Percentiles rank a stretch among this genome's conserved stretches.
phyloP scores from a whole-genome alignment of 2,888 invertebrate species.

The Drosophila histrio region DNA sequence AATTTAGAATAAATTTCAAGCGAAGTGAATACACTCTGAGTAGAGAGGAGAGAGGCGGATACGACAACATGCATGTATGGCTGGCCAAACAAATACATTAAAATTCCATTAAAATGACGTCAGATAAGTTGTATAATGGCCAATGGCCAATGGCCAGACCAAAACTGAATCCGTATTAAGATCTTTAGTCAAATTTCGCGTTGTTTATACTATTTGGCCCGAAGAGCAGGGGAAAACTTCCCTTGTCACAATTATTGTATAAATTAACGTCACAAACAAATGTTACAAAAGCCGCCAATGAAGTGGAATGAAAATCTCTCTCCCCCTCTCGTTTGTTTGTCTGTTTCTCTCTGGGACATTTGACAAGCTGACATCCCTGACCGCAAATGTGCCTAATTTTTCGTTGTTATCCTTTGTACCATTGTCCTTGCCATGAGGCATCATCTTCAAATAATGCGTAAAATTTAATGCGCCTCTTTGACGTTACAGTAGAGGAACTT shows the following conservation, averaged over 20 bases:
- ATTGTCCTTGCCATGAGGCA: slow-evolving; percentile 36
- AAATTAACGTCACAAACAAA: slow-evolving; percentile 85
- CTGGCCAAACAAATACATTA: slow-evolving; percentile 66
- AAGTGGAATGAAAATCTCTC: slow-evolving; percentile 82
- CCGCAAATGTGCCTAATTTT: slow-evolving; percentile 79
- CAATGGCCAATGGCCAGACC: slow-evolving; percentile 16
- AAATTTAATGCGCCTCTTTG: slow-evolving; percentile 75
- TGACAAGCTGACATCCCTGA: slow-evolving; percentile 54
- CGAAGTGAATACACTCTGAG: slow-evolving; percentile 5
- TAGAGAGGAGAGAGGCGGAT: slow-evolving; percentile 10
- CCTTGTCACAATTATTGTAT: slow-evolving; percentile 82
- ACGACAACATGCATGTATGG: slow-evolving; percentile 14
- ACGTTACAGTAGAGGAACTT: slow-evolving; percentile 33
- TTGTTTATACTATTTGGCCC: slow-evolving; percentile 11
- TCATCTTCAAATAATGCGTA: slow-evolving; percentile 77
- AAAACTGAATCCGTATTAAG: slow-evolving; percentile 8
- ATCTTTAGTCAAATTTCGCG: slow-evolving; percentile 30
- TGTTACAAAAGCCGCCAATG: slow-evolving; percentile 85
- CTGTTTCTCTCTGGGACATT: slow-evolving; percentile 28
- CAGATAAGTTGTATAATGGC: slow-evolving; percentile 20
- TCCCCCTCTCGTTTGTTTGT: background rate
- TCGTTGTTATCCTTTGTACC: slow-evolving; percentile 70
- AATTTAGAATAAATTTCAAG: slow-evolving; percentile 68
- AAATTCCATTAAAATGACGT: slow-evolving; percentile 76
- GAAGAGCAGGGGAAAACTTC: slow-evolving; percentile 1